Conservation (phyloP, 2,888 invertebrate genomes). For the Oscheius sp. region DNA sequence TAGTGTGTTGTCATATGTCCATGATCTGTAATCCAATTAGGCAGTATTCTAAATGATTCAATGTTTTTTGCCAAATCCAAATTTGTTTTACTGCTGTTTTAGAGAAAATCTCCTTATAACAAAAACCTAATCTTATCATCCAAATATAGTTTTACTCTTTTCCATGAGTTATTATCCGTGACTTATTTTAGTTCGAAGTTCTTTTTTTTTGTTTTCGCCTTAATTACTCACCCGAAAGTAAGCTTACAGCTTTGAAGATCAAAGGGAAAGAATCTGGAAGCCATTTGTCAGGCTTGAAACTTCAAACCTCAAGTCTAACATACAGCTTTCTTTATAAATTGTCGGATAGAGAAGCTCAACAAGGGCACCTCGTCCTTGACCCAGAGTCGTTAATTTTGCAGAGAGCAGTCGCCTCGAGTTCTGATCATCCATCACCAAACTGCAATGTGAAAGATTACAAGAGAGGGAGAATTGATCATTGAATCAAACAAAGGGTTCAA, state of each 20-base stretch:
- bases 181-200: too few species aligned
- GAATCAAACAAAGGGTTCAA: background rate
- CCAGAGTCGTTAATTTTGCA: conserved; percentile 57
- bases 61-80: too few species aligned
- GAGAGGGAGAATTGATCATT: background rate
- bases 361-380: conserved; percentile 51
- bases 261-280: conserved; percentile 18
- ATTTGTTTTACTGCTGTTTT: too few species aligned
- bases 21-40: too few species aligned
- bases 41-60: too few species aligned
- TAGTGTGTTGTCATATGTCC: conserved; percentile 47
- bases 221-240: too few species aligned
- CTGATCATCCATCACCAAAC: conserved; percentile 61
- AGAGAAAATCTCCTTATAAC: too few species aligned
- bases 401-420: conserved; percentile 57
- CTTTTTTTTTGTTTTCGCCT: too few species aligned
- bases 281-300: background rate
- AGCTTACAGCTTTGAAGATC: conserved; percentile 23
- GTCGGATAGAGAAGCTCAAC: conserved; percentile 66
- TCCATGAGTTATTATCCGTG: too few species aligned
- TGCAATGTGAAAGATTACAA: background rate
- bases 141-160: too few species aligned
- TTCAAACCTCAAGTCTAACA: conserved; percentile 41
- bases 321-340: conserved; percentile 60
- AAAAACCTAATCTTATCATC: too few species aligned